phyloP scores from a whole-genome alignment of 2,113 vertebrate genomes.

The Hyla sarda region DNA sequence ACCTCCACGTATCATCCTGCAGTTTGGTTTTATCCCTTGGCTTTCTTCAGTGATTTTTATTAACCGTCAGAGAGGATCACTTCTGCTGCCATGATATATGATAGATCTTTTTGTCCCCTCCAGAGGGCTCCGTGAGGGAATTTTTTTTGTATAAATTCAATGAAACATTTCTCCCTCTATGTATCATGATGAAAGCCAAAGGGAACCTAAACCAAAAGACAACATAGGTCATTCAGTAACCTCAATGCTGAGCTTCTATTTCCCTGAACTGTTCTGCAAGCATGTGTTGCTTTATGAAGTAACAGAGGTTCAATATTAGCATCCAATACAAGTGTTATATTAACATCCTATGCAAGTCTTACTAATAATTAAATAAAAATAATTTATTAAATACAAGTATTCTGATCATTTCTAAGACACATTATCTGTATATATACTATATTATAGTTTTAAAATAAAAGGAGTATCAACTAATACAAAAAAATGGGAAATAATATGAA shows the following conservation, averaged over 20 bases:
- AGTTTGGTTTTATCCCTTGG: not conserved
- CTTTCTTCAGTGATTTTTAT: not conserved
- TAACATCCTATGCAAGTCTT: not conserved
- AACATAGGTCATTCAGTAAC: not conserved
- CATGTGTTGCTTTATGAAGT: not conserved
- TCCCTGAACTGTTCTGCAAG: not conserved
- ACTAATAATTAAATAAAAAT: not conserved
- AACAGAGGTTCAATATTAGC: not conserved
- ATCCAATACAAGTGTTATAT: too few species aligned
- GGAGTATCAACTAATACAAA: too few species aligned
- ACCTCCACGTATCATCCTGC: not conserved
- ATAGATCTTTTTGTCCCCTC: not conserved
- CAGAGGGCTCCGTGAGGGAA: not conserved
- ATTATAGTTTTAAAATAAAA: too few species aligned
- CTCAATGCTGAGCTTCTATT: not conserved
- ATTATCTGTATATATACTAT: too few species aligned
- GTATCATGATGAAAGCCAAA: not conserved
- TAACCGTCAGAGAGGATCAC: not conserved
- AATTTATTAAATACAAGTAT: not conserved
- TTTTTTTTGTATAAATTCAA: not conserved
- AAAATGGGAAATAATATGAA: too few species aligned
- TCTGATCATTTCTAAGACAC: too few species aligned
- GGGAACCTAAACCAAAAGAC: not conserved
- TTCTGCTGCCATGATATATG: not conserved
- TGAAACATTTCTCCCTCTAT: not conserved